Conservation (phyloP, 2,888 invertebrate genomes). For the Clitarchus hookeri region DNA sequence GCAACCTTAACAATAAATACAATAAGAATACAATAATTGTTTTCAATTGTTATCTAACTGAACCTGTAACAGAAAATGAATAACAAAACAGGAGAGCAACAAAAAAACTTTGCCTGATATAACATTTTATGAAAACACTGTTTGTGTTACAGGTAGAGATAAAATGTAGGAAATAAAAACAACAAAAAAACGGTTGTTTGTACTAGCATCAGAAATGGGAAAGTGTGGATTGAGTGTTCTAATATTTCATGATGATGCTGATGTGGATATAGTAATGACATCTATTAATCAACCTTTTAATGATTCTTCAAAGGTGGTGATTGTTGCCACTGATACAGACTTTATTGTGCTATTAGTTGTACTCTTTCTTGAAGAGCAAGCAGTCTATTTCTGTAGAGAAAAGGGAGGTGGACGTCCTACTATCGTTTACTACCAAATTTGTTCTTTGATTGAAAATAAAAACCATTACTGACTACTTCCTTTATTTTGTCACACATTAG, state of each 20-base stretch:
- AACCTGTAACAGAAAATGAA: not conserved
- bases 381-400: too few species aligned
- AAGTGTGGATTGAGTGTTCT: not conserved
- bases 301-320: too few species aligned
- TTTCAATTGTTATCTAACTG: not conserved
- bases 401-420: not conserved
- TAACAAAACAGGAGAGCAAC: not conserved
- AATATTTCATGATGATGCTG: not conserved
- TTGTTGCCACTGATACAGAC: too few species aligned
- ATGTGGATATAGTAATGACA: not conserved
- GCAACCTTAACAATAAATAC: not conserved
- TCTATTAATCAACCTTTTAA: too few species aligned
- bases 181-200: not conserved
- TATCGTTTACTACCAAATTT: not conserved
- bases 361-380: too few species aligned
- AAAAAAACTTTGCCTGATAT: not conserved
- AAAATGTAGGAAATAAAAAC: not conserved
- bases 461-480: too few species aligned
- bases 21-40: not conserved
- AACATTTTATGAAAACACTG: not conserved
- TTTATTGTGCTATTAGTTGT: too few species aligned
- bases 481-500: too few species aligned
- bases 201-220: not conserved
- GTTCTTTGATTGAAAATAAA: too few species aligned
- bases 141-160: not conserved